Percentiles rank a stretch among this genome's conserved stretches.
Conservation (phyloP, 2,797 vertebrate genomes). For the Tauraco hartlaubi region DNA sequence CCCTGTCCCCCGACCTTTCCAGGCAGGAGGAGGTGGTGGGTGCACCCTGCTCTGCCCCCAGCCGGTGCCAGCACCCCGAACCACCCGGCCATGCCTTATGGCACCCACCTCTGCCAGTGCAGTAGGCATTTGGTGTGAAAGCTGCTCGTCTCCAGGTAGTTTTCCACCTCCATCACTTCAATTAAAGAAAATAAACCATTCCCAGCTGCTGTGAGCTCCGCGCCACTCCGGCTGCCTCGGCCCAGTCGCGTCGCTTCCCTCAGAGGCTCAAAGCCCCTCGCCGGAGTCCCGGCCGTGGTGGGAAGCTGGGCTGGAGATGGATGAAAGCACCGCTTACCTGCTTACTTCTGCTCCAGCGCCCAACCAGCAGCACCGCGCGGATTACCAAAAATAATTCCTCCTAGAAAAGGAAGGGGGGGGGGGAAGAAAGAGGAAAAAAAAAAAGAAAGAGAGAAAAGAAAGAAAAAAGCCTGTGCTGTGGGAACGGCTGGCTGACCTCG, state of each 20-base stretch:
- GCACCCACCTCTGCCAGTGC: rapidly evolving
- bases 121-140: not conserved
- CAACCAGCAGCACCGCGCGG: constrained; percentile 15
- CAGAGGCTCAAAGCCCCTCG: constrained; percentile 20
- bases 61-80: not conserved
- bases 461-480: constrained; percentile 1
- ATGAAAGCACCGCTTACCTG: constrained; percentile 47
- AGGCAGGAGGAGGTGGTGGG: not conserved
- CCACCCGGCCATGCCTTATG: rapidly evolving
- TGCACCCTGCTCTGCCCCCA: not conserved
- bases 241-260: not conserved
- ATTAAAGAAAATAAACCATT: not conserved
- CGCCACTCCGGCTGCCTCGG: not conserved
- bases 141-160: not conserved
- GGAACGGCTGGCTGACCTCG: constrained; percentile 8
- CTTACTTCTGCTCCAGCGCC: constrained; percentile 52
- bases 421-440: not conserved
- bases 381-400: constrained; percentile 62
- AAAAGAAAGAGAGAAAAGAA: not conserved
- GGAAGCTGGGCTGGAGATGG: constrained; percentile 6
- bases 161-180: not conserved
- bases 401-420: not conserved
- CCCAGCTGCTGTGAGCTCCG: not conserved
- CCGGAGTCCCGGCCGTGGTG: not conserved
- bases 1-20: rapidly evolving